Conservation (phyloP, 2,888 invertebrate species). For the Frankliniella intonsa region DNA sequence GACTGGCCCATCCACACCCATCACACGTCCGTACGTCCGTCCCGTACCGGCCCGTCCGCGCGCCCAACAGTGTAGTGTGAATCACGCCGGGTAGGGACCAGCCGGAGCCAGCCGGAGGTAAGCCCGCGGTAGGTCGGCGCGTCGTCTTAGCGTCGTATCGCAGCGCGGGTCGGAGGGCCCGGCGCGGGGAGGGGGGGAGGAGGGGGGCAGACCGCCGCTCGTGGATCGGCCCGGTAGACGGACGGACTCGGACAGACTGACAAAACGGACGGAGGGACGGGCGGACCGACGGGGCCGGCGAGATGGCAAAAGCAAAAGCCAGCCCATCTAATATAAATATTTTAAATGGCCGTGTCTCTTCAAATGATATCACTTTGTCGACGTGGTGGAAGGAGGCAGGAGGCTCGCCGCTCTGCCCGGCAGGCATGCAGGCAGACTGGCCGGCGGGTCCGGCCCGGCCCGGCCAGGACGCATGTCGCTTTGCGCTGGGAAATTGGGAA, state of each 20-base stretch:
- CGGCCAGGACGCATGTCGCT: too few species aligned
- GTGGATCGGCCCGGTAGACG: too few species aligned
- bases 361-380: slow-evolving; percentile 23
- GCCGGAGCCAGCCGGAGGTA: not conserved
- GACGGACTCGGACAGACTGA: too few species aligned
- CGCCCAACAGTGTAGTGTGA: slow-evolving; percentile 4
- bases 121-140: not conserved
- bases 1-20: too few species aligned
- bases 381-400: not conserved
- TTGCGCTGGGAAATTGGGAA: too few species aligned
- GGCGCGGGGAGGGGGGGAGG: not conserved
- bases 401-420: too few species aligned
- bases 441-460: too few species aligned
- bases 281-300: not conserved
- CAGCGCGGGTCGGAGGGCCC: not conserved
- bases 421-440: too few species aligned
- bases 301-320: not conserved
- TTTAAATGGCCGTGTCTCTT: slow-evolving; percentile 17
- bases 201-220: too few species aligned
- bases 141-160: not conserved
- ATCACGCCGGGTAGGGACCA: not conserved
- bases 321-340: slow-evolving; percentile 10
- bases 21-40: too few species aligned
- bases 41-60: not conserved
- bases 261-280: too few species aligned